phyloP scores from a whole-genome alignment of 2,888 invertebrate genomes.

The Phalera bucephala region DNA sequence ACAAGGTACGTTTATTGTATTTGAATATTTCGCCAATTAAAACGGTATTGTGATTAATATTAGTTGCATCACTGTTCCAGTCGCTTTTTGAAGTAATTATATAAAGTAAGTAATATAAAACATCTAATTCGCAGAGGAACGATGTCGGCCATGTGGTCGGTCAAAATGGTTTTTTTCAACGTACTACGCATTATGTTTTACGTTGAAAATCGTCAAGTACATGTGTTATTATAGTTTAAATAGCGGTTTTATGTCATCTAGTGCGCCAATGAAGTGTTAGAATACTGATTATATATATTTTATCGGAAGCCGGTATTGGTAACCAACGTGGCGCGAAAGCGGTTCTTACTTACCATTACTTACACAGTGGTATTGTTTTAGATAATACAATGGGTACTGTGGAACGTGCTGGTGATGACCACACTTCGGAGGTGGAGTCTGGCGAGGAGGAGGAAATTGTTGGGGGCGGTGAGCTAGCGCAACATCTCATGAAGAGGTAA shows the following conservation, averaged over 20 bases:
- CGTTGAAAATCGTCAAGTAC: constrained; percentile 33
- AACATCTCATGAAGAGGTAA: constrained; percentile 73
- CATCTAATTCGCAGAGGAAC: constrained; percentile 27
- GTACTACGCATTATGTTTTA: constrained; percentile 78
- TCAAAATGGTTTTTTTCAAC: constrained; percentile 52
- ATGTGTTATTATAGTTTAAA: constrained; percentile 12
- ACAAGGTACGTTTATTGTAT: constrained; percentile 66
- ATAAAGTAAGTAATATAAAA: constrained; percentile 28
- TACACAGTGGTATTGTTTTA: constrained; percentile 53
- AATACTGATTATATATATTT: constrained; percentile 17
- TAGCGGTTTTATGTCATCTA: constrained; percentile 17
- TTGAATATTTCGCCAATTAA: constrained; percentile 39
- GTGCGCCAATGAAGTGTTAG: constrained; percentile 14
- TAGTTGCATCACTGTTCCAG: constrained; percentile 16
- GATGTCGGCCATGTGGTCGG: constrained; percentile 72
- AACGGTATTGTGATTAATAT: constrained; percentile 27
- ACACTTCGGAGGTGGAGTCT: constrained; percentile 85
- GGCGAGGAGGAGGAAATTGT: constrained; percentile 85
- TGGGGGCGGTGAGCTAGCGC: constrained; percentile 75
- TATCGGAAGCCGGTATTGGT: constrained; percentile 46
- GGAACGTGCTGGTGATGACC: constrained; percentile 85
- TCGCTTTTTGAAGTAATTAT: constrained; percentile 19
- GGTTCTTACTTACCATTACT: constrained; percentile 15
- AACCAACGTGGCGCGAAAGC: constrained; percentile 71
- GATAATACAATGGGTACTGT: constrained; percentile 84